Evolutionary conservation across 2,888 invertebrate genomes (phyloP).

Genomic region (Litoditis marina): DNA sequence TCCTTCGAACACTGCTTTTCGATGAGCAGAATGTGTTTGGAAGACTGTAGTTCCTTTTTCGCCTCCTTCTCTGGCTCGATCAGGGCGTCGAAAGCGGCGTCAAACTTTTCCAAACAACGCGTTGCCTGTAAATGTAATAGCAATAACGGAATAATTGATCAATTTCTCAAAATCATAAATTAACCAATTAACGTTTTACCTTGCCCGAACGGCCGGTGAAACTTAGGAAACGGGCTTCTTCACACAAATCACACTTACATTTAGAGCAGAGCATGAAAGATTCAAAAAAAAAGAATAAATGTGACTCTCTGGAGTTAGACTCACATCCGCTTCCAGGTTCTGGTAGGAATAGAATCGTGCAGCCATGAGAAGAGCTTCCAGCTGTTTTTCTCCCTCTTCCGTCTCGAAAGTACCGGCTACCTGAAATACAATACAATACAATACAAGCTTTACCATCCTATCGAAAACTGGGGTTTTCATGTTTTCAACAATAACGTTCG

Average conservation of each 20-base stretch:
- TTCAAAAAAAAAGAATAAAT: background rate
- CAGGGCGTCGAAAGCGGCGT: constrained; percentile 4
- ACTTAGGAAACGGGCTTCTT: too few relatives aligned
- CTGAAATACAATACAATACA: background rate
- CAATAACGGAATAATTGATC: too few relatives aligned
- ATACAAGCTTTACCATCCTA: too few relatives aligned
- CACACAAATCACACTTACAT: too few relatives aligned
- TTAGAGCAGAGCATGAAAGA: too few relatives aligned
- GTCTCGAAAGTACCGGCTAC: constrained; percentile 3
- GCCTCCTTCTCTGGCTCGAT: constrained; percentile 12
- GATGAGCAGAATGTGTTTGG: constrained; percentile 11
- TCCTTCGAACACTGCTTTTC: constrained; percentile 15
- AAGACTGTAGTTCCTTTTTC: background rate
- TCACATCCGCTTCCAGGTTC: constrained; percentile 5
- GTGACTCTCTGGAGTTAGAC: background rate
- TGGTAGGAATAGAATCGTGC: constrained; percentile 15
- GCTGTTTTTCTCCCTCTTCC: background rate
- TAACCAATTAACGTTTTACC: too few relatives aligned
- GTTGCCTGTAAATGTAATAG: background rate
- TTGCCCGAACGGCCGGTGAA: too few relatives aligned
- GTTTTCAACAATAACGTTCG: background rate
- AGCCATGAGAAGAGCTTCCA: constrained; percentile 15
- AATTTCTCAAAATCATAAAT: too few relatives aligned
- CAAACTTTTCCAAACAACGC: constrained; percentile 7
- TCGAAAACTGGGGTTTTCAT: too few relatives aligned